Base-by-base conservation (phyloP, 2,113 vertebrate species). In the Bettongia penicillata region DNA sequence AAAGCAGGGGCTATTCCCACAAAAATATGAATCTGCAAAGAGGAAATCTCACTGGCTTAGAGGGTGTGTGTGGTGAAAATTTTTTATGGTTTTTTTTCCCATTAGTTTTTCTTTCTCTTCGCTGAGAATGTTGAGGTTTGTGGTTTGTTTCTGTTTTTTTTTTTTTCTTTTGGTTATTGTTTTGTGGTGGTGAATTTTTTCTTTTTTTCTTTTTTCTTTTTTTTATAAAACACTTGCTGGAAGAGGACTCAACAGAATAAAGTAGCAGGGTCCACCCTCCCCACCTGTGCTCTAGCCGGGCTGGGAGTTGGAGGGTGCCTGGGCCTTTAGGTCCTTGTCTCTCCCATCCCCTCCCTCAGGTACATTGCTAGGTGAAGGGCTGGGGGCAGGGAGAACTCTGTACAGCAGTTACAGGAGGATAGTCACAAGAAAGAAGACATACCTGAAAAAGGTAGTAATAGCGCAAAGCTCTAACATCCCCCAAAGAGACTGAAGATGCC, bases 1-100 rank as follows among this genome's bases (percentile, higher is more conserved):
- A 99, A 98, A 94, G 98, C 98, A 97, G 97, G 98, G 94, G 98
- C 98, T 96, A 43, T 94, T 98, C 98, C 97, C 98, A 98, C 98
- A 98, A 99, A 99, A 98, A 98, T 98, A 98, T 93, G 98, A 97
- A 98, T 98, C 98, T 98, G 98, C 98, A 96, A 96, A 98, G 98
- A 98, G 97, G 96, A 97, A 94, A 92, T 98, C 95, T 96, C 97
- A 97, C 97, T 98, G 98, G 97, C 96, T 97, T 96, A 97, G 95
- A 98, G 97, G 98, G 95, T 96, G 95, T 22, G 7, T 94, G 90
- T 97, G 94, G 96, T 97, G 97, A 97, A 96, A 96, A 94, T 2
- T 96, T 57, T 94, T 37, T 90, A 93, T 95, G 94, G 95, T 57
- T 50, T 97, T 97, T 95, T 90, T 90, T 53, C 53, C 8, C n/a